Conservation (phyloP, 2,888 invertebrate genomes). For the Tenthredo distinguenda region DNA sequence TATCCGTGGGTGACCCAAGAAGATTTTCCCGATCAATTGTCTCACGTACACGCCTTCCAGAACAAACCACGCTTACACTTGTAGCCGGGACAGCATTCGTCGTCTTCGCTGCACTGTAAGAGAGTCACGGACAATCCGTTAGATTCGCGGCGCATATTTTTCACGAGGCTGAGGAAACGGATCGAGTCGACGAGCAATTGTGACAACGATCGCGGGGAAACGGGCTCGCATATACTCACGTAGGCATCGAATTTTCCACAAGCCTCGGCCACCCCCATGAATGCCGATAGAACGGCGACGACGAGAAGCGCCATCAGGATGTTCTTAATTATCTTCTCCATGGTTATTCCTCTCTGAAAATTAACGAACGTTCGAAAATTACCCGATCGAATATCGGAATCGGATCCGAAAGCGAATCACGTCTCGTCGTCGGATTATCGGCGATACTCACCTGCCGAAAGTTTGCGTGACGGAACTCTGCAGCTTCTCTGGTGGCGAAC, state of each 20-base stretch:
- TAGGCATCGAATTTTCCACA: neutral
- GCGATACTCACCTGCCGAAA: neutral
- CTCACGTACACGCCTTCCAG: neutral
- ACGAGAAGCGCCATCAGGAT: neutral
- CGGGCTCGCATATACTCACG: neutral
- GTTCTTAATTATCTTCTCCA: neutral
- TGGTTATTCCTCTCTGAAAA: neutral
- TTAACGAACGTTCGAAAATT: neutral
- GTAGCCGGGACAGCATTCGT: neutral
- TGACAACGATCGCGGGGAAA: neutral
- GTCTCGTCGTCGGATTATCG: neutral
- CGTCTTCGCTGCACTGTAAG: neutral
- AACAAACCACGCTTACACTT: neutral
- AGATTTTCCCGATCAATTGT: neutral
- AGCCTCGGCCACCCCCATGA: neutral
- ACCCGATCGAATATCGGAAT: neutral
- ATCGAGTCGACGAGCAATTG: neutral
- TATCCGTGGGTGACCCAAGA: neutral
- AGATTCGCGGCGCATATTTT: neutral
- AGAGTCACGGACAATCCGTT: neutral
- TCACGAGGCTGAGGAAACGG: neutral
- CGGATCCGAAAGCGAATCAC: neutral
- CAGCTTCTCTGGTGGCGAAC: neutral
- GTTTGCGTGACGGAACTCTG: neutral
- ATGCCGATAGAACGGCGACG: neutral